A percentile compares a stretch with the other conserved stretches of the same genome.
phyloP scores from a whole-genome alignment of 92 coral and sea anemone genomes.

The Parazoanthus atlanticus region DNA sequence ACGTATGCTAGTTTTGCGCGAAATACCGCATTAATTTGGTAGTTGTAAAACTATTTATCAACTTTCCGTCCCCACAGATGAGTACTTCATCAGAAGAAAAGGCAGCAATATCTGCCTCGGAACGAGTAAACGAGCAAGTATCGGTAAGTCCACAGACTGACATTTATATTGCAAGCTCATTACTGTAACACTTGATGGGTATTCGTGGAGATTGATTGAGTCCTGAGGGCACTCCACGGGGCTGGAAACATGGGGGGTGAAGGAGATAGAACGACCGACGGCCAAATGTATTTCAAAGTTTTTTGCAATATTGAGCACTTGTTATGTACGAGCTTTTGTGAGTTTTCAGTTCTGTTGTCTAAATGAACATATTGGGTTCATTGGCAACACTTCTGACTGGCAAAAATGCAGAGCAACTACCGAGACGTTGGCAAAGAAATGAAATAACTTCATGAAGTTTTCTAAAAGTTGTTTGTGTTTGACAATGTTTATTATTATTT shows the following conservation, averaged over 20 bases:
- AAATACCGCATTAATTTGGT: conserved; percentile 40
- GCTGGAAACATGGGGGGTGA: neutral
- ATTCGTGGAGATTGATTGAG: conserved; percentile 22
- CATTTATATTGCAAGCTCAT: conserved; percentile 37
- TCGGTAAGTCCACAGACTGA: conserved; percentile 67
- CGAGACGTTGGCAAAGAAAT: conserved; percentile 7
- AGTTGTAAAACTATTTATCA: conserved; percentile 33
- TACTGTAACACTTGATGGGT: conserved; percentile 55
- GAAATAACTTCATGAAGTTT: conserved; percentile 8
- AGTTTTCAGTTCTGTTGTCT: neutral
- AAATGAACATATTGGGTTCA: conserved; percentile 16
- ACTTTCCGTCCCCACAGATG: conserved; percentile 66
- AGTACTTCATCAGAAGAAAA: conserved; percentile 87
- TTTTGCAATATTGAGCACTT: neutral
- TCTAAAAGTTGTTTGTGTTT: neutral
- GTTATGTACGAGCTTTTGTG: neutral
- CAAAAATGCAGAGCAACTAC: conserved; percentile 18
- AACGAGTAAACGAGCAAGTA: conserved; percentile 81
- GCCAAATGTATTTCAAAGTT: neutral
- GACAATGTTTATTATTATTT: conserved; percentile 34
- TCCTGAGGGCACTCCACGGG: conserved; percentile 25
- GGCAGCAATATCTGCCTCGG: conserved; percentile 77
- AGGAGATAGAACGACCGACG: neutral
- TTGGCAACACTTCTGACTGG: conserved; percentile 37
- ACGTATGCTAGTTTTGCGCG: conserved; percentile 32